Percentiles rank a stretch among this genome's conserved stretches.
These are phyloP conservation scores for Coenonympha glycerion DNA, from an alignment of 2,888 invertebrate species.

Conservation along the genomic window DNA sequence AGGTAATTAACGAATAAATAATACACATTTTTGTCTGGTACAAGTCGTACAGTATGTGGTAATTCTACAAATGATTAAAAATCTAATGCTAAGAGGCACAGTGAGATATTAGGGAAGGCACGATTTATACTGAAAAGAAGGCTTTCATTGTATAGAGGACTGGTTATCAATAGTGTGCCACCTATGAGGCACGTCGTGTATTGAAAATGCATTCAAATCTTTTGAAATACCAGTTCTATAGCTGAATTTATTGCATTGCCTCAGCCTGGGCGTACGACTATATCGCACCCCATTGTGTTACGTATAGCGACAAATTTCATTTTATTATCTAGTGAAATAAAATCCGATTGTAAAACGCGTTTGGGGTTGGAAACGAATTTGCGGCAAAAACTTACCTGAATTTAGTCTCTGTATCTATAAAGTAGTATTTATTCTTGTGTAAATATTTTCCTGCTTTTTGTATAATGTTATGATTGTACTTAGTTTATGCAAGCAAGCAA, in stretches of 20 bases:
- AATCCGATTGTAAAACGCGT: slow-evolving; percentile 5
- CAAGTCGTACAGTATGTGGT: too few relatives aligned
- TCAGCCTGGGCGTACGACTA: slow-evolving; percentile 52
- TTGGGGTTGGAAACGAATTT: slow-evolving; percentile 1
- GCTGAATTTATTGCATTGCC: slow-evolving; percentile 64
- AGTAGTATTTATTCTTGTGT: not conserved
- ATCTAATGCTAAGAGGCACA: too few relatives aligned
- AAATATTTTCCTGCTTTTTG: not conserved
- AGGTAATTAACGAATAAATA: too few relatives aligned
- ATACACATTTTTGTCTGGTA: too few relatives aligned
- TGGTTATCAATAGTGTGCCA: not conserved
- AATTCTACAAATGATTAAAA: too few relatives aligned
- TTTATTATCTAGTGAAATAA: slow-evolving; percentile 37
- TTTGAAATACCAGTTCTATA: slow-evolving; percentile 50
- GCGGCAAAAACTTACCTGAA: not conserved
- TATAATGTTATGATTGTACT: not conserved
- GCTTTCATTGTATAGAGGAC: not conserved
- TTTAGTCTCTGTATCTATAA: not conserved
- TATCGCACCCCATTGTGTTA: slow-evolving; percentile 52
- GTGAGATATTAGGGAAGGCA: too few relatives aligned
- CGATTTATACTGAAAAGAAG: not conserved
- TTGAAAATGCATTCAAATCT: slow-evolving; percentile 63
- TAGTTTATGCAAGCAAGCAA: not conserved
- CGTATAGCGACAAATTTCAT: slow-evolving; percentile 53
- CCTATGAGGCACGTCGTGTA: slow-evolving; percentile 39